Evolutionary conservation across 2,888 invertebrate genomes (phyloP).

Genomic region (Tyria jacobaeae): DNA sequence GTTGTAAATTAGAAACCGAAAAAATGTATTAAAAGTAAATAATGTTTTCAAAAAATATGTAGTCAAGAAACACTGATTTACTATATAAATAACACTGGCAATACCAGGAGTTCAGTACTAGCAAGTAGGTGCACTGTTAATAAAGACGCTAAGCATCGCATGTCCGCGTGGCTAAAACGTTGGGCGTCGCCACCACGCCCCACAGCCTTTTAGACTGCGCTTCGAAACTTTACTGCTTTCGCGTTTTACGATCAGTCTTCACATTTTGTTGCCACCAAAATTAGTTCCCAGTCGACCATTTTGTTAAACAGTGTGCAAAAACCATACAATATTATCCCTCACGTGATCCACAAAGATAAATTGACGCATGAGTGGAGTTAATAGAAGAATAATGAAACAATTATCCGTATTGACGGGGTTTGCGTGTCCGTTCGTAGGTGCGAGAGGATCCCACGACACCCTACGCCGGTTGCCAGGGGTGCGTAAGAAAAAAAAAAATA

Average conservation of each 20-base stretch:
- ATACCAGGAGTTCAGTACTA: slow-evolving; percentile 56
- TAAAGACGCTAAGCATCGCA: slow-evolving; percentile 73
- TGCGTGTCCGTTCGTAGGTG: slow-evolving; percentile 70
- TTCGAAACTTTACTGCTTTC: slow-evolving; percentile 68
- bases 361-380: slow-evolving; percentile 78
- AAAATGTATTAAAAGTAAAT: no score
- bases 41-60: no score
- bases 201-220: slow-evolving; percentile 67
- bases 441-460: slow-evolving; percentile 67
- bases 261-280: slow-evolving; percentile 71
- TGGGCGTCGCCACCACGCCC: slow-evolving; percentile 79
- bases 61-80: slow-evolving; percentile 28
- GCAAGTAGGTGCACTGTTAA: slow-evolving; percentile 68
- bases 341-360: slow-evolving; percentile 64
- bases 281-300: slow-evolving; percentile 52
- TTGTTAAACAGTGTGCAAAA: slow-evolving; percentile 51
- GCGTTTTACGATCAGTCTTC: slow-evolving; percentile 70
- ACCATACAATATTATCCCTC: slow-evolving; percentile 49
- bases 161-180: slow-evolving; percentile 75
- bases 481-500: slow-evolving; percentile 72
- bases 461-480: slow-evolving; percentile 63
- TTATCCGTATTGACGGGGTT: slow-evolving; percentile 78
- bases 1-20: no score
- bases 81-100: slow-evolving; percentile 42
- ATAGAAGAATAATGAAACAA: slow-evolving; percentile 86